These are phyloP conservation scores for Tridacna crocea DNA, from an alignment of 2,888 invertebrate species.

Conservation along the genomic window DNA sequence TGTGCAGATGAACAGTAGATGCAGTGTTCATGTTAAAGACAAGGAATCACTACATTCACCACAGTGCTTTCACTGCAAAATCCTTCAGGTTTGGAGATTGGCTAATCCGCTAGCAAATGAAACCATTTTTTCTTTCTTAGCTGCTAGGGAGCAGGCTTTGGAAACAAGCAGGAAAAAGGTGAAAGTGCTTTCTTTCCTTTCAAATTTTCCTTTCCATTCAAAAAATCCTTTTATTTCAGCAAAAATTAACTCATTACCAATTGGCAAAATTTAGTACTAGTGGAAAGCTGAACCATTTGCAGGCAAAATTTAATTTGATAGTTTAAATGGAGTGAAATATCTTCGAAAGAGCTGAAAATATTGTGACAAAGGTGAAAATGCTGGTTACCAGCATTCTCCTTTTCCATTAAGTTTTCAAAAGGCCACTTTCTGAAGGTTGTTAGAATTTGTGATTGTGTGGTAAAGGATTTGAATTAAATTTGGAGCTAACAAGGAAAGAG, in stretches of 20 bases:
- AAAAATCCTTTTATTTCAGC: neutral
- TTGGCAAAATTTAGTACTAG: neutral
- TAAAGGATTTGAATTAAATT: no score
- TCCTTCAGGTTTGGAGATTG: neutral
- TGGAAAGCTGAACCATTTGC: neutral
- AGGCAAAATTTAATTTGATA: no score
- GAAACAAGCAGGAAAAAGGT: neutral
- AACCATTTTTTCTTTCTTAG: neutral
- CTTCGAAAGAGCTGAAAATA: no score
- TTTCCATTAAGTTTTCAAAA: no score
- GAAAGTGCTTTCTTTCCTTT: no score
- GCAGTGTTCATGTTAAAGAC: neutral
- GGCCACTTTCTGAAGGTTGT: no score
- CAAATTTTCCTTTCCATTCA: neutral
- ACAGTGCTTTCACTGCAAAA: neutral
- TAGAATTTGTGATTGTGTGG: no score
- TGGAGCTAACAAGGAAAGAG: no score
- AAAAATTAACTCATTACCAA: neutral
- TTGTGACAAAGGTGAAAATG: no score
- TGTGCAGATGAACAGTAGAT: neutral
- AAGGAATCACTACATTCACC: neutral
- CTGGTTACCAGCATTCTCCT: no score
- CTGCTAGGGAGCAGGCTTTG: neutral
- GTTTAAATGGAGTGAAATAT: no score
- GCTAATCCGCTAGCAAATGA: neutral